Percentiles rank a stretch among this genome's conserved stretches.
These are phyloP conservation scores for Microctonus brassicae DNA, from an alignment of 2,888 invertebrate genomes.

Conservation along the genomic window DNA sequence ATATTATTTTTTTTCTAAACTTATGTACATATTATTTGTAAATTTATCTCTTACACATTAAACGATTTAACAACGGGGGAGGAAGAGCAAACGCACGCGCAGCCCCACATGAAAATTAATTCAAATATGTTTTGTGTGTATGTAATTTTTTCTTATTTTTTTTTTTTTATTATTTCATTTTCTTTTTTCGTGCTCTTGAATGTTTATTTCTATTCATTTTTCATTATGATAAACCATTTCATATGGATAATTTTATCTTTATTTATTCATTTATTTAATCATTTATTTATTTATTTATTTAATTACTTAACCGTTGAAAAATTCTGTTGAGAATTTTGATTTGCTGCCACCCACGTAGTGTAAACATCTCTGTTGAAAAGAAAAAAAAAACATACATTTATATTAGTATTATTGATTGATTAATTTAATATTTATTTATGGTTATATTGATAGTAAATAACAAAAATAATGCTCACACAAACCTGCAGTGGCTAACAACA, in stretches of 20 bases:
- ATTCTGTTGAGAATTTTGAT: slow-evolving; percentile 84
- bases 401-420: background rate
- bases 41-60: slow-evolving; percentile 51
- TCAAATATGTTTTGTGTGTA: slow-evolving; percentile 35
- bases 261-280: too few species aligned
- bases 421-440: background rate
- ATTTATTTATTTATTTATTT: too few species aligned
- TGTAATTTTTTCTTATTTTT: too few species aligned
- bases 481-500: slow-evolving; percentile 95
- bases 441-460: slow-evolving; percentile 7
- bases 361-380: slow-evolving; percentile 83
- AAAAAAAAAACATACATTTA: slow-evolving; percentile 14
- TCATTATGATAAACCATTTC: slow-evolving; percentile 8
- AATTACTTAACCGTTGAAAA: slow-evolving; percentile 87
- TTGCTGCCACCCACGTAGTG: slow-evolving; percentile 89
- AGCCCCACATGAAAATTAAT: slow-evolving; percentile 20
- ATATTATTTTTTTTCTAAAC: slow-evolving; percentile 34
- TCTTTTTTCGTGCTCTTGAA: background rate
- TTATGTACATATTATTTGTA: slow-evolving; percentile 51
- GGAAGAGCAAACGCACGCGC: background rate
- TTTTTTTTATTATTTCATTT: slow-evolving; percentile 31
- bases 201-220: background rate
- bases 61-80: slow-evolving; percentile 53
- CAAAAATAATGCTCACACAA: slow-evolving; percentile 58
- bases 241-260: slow-evolving; percentile 60